These are phyloP conservation scores for Sesamia nonagrioides DNA, from an alignment of 1,140 invertebrate species.

Conservation along the genomic window DNA sequence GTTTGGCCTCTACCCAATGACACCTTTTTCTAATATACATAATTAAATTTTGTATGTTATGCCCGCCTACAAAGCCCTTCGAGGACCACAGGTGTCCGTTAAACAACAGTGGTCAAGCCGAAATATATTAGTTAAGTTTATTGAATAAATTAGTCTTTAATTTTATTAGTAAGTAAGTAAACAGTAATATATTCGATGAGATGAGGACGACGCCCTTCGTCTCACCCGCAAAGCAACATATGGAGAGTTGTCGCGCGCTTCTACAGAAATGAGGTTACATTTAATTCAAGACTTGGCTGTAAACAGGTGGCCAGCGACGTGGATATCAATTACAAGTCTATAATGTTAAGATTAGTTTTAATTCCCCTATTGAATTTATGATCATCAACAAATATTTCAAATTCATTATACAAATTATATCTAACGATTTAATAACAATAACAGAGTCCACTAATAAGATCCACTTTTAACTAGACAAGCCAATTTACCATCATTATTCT, in stretches of 20 bases:
- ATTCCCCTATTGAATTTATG: not conserved
- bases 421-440: slow-evolving; percentile 24
- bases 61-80: not conserved
- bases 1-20: not conserved
- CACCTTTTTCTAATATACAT: not conserved
- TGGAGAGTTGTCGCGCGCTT: slow-evolving; percentile 67
- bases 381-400: not conserved
- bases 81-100: slow-evolving; percentile 6
- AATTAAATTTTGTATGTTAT: not conserved
- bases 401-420: not conserved
- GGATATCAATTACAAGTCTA: slow-evolving; percentile 20
- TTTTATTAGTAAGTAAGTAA: not conserved
- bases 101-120: not conserved
- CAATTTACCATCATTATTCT: slow-evolving; percentile 40
- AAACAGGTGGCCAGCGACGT: slow-evolving; percentile 56
- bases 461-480: slow-evolving; percentile 27
- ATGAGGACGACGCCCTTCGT: slow-evolving; percentile 71
- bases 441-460: slow-evolving; percentile 9
- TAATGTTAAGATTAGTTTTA: not conserved
- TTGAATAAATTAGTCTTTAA: slow-evolving; percentile 29
- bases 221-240: slow-evolving; percentile 54
- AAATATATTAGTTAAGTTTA: not conserved
- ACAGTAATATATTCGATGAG: slow-evolving; percentile 44
- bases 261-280: slow-evolving; percentile 74
- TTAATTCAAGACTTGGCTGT: slow-evolving; percentile 68